These are phyloP conservation scores for Echeneis naucrates DNA, from an alignment of 2,797 vertebrate genomes.

Conservation along the genomic window DNA sequence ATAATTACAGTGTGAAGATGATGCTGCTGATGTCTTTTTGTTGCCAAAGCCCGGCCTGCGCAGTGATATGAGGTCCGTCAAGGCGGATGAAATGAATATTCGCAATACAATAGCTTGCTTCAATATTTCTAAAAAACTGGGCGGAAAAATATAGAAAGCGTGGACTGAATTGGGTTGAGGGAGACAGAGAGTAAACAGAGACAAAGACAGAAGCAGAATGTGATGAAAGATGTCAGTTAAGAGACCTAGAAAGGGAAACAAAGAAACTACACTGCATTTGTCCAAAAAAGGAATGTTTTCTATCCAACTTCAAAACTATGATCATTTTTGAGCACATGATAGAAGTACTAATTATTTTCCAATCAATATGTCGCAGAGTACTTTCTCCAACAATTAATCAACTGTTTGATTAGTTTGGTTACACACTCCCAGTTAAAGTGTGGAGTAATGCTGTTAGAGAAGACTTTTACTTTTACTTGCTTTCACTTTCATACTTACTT, in stretches of 20 bases:
- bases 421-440: not conserved
- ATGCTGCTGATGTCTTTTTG: conserved; percentile 78
- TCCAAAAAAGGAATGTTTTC: not conserved
- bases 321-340: conserved; percentile 1
- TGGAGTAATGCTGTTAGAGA: not conserved
- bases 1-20: conserved; percentile 88
- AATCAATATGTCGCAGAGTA: not conserved
- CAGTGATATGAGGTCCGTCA: conserved; percentile 70
- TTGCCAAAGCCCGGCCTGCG: conserved; percentile 62
- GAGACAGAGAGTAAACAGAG: conserved; percentile 54
- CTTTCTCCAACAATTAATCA: not conserved
- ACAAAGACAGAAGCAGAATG: conserved; percentile 47
- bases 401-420: not conserved
- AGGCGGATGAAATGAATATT: conserved; percentile 68
- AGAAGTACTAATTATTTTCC: not conserved
- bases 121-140: conserved; percentile 46
- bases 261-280: conserved; percentile 26
- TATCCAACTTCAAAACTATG: not conserved
- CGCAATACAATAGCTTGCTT: conserved; percentile 53
- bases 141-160: conserved; percentile 42
- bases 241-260: conserved; percentile 31
- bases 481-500: too few species aligned
- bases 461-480: not conserved
- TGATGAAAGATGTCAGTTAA: conserved; percentile 30
- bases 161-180: conserved; percentile 28